Conservation (phyloP, 2,113 vertebrate genomes). For the Crotalus horridus region DNA sequence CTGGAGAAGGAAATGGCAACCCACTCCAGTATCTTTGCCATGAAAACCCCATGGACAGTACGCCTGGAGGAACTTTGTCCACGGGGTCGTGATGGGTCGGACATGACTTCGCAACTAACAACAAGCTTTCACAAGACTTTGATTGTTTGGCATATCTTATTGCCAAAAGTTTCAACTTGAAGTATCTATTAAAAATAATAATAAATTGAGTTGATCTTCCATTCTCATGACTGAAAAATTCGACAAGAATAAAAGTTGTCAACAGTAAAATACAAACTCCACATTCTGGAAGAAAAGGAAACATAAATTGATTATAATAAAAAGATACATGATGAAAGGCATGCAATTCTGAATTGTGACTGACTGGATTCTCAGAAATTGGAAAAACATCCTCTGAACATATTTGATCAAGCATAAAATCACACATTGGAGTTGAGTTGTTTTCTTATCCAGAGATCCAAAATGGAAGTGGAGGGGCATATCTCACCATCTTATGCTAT, state of each 20-base stretch:
- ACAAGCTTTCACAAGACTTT: background rate
- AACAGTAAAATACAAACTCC: background rate
- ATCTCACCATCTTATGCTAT: background rate
- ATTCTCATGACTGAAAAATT: background rate
- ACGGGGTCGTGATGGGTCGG: too few species aligned
- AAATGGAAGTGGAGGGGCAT: background rate
- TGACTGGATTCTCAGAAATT: background rate
- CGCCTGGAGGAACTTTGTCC: too few species aligned
- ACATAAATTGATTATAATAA: background rate
- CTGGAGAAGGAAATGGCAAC: too few species aligned
- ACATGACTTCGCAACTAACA: too few species aligned
- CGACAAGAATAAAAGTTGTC: background rate
- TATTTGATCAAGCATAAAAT: background rate
- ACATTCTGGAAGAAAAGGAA: background rate
- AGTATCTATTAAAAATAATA: background rate
- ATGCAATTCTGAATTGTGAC: background rate
- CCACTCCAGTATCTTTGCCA: too few species aligned
- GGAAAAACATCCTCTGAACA: background rate
- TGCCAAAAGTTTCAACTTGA: background rate
- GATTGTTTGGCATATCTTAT: background rate
- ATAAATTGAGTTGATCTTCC: background rate
- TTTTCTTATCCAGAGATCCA: background rate
- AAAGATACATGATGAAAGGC: background rate
- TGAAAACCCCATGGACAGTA: too few species aligned
- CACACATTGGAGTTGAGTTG: background rate